Base-by-base conservation (phyloP, 2,113 vertebrate species). In the Gnathonemus echidnorhynchus region DNA sequence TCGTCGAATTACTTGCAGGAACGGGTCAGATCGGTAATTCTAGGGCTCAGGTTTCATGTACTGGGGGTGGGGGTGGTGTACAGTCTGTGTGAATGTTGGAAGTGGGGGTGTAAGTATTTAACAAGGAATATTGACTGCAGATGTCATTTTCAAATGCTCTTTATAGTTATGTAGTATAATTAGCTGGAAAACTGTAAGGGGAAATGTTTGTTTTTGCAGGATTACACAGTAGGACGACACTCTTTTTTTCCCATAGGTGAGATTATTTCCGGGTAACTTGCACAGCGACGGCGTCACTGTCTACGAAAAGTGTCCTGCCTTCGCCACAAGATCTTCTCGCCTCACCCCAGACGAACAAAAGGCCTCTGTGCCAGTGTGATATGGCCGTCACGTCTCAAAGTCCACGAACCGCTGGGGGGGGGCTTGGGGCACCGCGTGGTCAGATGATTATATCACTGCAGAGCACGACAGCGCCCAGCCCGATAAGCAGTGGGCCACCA, bases 31-130 rank as follows among this genome's bases (percentile, higher is more conserved):
- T 92, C 91, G 92, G 88, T 95, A 95, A 96, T 95, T 94, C 93
- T 91, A 94, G 92, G 93, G 91, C 95, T 96, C 93, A 92, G 92
- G 91, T 96, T 96, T 96, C 96, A 93, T 91, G 93, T 90, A 94
- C 95, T 66, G 94, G 95, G 46, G 86, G 93, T 92, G 42, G 93
- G 93, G 93, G 92, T 91, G 92, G 91, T 70, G 62, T 70, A 70
- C 39, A 85, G 24, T 46, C 45, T 48, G 39, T 42, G 74, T 42
- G 74, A 39, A 80, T 80, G 74, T 42, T 80, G 74, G 74, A 80
- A 80, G 35, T 35, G 35, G 90, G 83, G 66, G 85, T 83, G 88
- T 56, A 58, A 84, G 66, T 49, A 11, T 45, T 86, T 86, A 39
- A 48, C 45, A 56, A 70, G 48, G 53, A 86, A 86, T n/a, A 88